Evolutionary conservation across 2,888 invertebrate genomes (phyloP).

Genomic region (Microctonus aethiopoides): DNA sequence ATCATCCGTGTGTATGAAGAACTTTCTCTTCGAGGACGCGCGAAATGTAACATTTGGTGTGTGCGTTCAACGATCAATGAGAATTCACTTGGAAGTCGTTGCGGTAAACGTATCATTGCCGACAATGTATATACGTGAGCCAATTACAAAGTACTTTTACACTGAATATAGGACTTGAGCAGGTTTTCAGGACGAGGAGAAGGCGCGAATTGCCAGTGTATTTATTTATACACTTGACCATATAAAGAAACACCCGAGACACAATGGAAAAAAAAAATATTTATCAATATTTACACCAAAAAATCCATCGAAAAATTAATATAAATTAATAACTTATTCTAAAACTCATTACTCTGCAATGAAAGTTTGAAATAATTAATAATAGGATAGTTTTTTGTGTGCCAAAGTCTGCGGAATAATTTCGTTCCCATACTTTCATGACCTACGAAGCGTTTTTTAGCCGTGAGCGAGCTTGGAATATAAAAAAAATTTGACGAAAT

Average conservation of each 20-base stretch:
- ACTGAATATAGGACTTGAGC: neutral
- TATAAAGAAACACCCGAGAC: neutral
- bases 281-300: too few relatives aligned
- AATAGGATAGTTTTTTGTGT: neutral
- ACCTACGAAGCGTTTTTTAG: neutral
- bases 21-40: neutral
- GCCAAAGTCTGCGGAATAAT: neutral
- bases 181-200: slow-evolving; percentile 4
- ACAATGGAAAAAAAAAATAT: neutral
- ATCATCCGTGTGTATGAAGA: neutral
- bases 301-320: too few relatives aligned
- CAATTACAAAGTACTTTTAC: neutral
- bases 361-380: neutral
- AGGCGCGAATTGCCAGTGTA: neutral
- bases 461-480: neutral
- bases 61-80: slow-evolving; percentile 10
- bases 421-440: neutral
- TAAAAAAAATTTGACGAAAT: neutral
- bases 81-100: neutral
- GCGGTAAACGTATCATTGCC: slow-evolving; percentile 12
- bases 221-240: neutral
- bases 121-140: slow-evolving; percentile 6
- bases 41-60: neutral
- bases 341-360: neutral
- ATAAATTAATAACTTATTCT: neutral